Evolutionary conservation across 2,113 vertebrate species (phyloP), one percentile per base, ranked within the genome.

Genomic region (Odontesthes bonariensis): DNA sequence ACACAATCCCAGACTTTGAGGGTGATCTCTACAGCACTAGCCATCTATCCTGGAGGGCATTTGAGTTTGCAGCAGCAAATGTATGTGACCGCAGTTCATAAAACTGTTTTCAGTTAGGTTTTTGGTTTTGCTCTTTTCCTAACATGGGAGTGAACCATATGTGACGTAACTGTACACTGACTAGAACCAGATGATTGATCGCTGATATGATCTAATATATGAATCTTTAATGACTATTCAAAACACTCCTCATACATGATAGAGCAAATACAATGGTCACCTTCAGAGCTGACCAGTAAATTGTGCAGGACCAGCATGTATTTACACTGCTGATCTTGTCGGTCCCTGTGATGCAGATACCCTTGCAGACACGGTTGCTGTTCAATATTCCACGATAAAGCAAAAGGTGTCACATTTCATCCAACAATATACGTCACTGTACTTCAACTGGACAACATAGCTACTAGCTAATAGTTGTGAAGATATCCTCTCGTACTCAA

Each of bases 301-400:
- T 73, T 70, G 33, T 73, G 72, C 85, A 62, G 68, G 74, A 81
- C 62, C 32, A 69, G 73, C 52, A 59, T 44, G 11, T 35, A 44
- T 70, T 72, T 53, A 56, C 42, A 62, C 61, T 51, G 69, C 42
- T 79, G 76, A 79, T 78, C 81, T 81, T 76, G 52, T 71, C 20
- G 53, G 64, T 40, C 42, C 5, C 44, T 49, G 3, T 68, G 46
- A 79, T 77, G 59, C 46, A 67, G 68, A 82, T 87, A 54, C 44
- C 69, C 31, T 81, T 79, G 78, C 74, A 61, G 70, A 60, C 46
- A 42, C 10, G 42, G 44, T 22, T 49, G 44, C 44, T 35, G 68
- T 64, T 35, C 42, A 70, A 53, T 31, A 64, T 54, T 79, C 27
- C 63, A 62, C 53, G 54, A 42, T 69, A 56, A 78, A 79, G 51